These are phyloP conservation scores for Cephus spinipes DNA, from an alignment of 2,888 invertebrate species.

Conservation along the genomic window DNA sequence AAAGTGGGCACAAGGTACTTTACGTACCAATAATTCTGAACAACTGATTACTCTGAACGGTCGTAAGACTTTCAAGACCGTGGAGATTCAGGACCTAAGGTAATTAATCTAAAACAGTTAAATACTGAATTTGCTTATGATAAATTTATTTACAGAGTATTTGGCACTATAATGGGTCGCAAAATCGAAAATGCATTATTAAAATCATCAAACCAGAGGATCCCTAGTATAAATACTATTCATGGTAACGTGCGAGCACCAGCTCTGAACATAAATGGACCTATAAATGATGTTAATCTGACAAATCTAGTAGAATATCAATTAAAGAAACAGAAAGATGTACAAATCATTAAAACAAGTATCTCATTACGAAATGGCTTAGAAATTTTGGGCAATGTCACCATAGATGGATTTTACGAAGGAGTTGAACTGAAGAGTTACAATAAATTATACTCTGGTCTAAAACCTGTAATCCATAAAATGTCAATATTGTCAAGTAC, in stretches of 20 bases:
- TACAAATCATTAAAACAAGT: constrained; percentile 39
- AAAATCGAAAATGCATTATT: constrained; percentile 59
- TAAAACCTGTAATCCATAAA: constrained; percentile 8
- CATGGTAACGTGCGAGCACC: constrained; percentile 38
- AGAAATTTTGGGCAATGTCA: constrained; percentile 45
- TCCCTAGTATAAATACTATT: constrained; percentile 61
- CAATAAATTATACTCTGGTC: constrained; percentile 1
- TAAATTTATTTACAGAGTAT: constrained; percentile 53
- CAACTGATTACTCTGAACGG: constrained; percentile 66
- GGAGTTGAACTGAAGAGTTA: constrained; percentile 31
- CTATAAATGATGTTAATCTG: constrained; percentile 48
- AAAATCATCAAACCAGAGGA: constrained; percentile 60
- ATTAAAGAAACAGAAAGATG: constrained; percentile 36
- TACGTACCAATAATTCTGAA: constrained; percentile 54
- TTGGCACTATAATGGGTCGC: constrained; percentile 57
- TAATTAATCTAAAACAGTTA: constrained; percentile 41
- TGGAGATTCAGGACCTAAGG: constrained; percentile 63
- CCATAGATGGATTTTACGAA: constrained; percentile 36
- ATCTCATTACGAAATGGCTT: constrained; percentile 38
- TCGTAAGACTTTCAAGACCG: constrained; percentile 64
- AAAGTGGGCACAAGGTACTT: constrained; percentile 67
- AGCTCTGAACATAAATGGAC: constrained; percentile 36
- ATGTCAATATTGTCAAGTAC: constrained; percentile 19
- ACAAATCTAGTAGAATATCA: constrained; percentile 34
- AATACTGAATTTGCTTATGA: constrained; percentile 18